phyloP scores from a whole-genome alignment of 2,888 invertebrate genomes.

The Folsomia manolachei region DNA sequence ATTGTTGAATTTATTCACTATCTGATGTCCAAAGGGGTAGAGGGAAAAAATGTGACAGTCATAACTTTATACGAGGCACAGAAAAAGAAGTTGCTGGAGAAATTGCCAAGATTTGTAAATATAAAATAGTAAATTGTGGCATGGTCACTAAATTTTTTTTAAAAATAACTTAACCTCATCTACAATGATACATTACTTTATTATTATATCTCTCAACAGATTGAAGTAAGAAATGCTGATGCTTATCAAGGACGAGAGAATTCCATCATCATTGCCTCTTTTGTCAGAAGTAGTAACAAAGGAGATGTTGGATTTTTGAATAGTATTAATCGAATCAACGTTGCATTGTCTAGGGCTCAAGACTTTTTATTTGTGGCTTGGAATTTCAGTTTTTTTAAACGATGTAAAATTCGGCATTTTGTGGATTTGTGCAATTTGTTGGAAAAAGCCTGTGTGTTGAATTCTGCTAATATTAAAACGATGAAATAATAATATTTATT shows the following conservation, averaged over 20 bases:
- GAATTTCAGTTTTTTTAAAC: not conserved
- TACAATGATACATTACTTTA: not conserved
- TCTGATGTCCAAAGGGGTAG: not conserved
- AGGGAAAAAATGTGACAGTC: not conserved
- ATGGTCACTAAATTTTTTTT: too few species aligned
- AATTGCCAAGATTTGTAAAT: too few species aligned
- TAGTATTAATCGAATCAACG: not conserved
- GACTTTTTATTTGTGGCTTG: not conserved
- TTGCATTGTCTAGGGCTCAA: not conserved
- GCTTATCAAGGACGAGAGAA: not conserved
- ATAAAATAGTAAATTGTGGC: too few species aligned
- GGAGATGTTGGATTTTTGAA: not conserved
- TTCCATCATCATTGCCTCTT: not conserved
- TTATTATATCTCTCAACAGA: not conserved
- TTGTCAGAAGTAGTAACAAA: not conserved
- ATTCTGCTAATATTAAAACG: too few species aligned
- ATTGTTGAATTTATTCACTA: not conserved
- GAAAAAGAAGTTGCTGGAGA: not conserved
- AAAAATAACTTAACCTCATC: too few species aligned
- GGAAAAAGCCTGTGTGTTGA: too few species aligned
- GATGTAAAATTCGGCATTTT: not conserved
- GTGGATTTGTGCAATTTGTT: not conserved
- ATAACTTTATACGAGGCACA: not conserved
- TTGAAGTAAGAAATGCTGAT: not conserved
- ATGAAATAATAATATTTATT: too few species aligned